A percentile compares a stretch with the other conserved stretches of the same genome.
These are phyloP conservation scores for Mystacornis crossleyi DNA, from an alignment of 2,113 vertebrate species.

Conservation along the genomic window DNA sequence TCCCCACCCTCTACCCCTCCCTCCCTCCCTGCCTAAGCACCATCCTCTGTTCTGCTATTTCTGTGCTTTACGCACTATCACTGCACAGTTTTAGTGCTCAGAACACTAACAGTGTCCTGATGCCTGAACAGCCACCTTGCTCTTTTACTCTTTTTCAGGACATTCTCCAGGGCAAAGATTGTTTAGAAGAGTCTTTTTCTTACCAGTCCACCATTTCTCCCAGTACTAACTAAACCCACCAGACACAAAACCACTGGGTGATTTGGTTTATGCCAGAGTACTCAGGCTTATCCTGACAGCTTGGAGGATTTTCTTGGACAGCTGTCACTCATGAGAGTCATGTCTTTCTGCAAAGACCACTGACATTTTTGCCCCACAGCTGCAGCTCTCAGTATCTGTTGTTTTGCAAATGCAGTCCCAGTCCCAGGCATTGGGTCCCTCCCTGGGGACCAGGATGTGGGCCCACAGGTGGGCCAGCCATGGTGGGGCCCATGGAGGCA, in stretches of 20 bases:
- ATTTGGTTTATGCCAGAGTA: neutral
- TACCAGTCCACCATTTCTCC: neutral
- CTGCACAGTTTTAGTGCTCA: neutral
- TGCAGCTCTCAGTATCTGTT: neutral
- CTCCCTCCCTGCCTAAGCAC: neutral
- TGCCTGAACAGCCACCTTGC: neutral
- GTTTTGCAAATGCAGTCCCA: too few species aligned
- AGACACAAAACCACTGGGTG: neutral
- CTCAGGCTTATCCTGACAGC: neutral
- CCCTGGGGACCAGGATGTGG: neutral
- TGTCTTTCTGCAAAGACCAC: neutral
- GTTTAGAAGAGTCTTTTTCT: neutral
- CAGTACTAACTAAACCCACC: neutral
- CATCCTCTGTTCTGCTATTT: neutral
- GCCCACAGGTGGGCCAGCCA: rapidly evolving
- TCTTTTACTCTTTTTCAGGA: neutral
- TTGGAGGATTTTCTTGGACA: neutral
- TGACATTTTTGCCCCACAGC: rapidly evolving
- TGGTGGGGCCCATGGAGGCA: rapidly evolving
- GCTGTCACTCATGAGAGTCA: rapidly evolving
- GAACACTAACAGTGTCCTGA: rapidly evolving
- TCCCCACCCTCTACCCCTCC: rapidly evolving
- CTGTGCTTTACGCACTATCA: neutral
- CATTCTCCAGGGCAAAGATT: neutral
- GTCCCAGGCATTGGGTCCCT: rapidly evolving